Base-by-base conservation (phyloP, 1,140 invertebrate species). In the Drosophila sturtevanti region DNA sequence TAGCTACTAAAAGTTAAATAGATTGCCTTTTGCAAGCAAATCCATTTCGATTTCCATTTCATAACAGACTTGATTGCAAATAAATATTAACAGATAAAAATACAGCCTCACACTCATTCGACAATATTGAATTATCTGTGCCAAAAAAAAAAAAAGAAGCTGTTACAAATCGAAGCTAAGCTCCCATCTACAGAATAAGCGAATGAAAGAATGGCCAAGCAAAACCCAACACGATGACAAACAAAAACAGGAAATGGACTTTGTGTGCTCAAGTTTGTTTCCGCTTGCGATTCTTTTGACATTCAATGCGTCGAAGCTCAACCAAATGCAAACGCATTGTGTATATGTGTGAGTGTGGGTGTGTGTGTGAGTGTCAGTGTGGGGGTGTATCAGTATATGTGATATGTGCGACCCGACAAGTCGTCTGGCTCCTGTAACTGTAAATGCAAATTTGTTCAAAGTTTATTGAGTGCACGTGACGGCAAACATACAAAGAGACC, bases 401-500 rank as follows among this genome's bases (percentile, higher is more conserved):
- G 51, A 31, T 66, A 52, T 62, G 41, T 37, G 27, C 35, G 62
- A 38, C 41, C 16, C 41, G 22, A 14, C 10, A 22, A 24, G 22
- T 31, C 27, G 55, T 63, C 62, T 61, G 41, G 60, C 58, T 63
- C 67, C 59, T 80, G 77, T 41, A 51, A 52, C 76, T 38, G 81
- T 72, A 87, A 86, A 89, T 89, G 86, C 86, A 89, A 89, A 89
- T 89, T 89, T 86, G 86, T 81, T 89, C 72, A 90, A 90, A 89
- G 86, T 89, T 89, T 89, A 89, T 89, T 89, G 86, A 90, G 86
- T 90, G 86, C 86, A 89, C 86, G 86, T 89, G 81, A 85, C 86
- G 81, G 82, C 78, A 89, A 89, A 89, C 85, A 48, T 0, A 21
- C 41, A 44, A 44, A 44, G 41, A 9, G 16, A 44, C 14, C 41